Percentiles rank a stretch among this genome's conserved stretches.
Evolutionary conservation across 2,113 vertebrate genomes (phyloP).

Genomic region (Mobula birostris): DNA sequence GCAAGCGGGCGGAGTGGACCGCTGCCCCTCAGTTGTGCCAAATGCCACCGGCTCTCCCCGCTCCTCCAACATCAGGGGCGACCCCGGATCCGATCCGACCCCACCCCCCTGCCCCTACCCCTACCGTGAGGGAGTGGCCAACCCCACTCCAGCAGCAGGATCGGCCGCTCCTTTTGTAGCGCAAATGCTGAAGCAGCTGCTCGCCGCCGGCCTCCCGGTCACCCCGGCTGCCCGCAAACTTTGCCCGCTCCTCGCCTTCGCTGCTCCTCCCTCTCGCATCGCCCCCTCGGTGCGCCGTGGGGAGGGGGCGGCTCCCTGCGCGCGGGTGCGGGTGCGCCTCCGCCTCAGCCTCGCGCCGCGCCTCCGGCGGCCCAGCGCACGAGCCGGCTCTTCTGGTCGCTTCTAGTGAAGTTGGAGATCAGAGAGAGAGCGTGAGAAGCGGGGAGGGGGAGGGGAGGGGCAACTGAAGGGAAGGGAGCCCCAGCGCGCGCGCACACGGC

Average conservation of each 20-base stretch:
- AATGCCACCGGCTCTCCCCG: not conserved
- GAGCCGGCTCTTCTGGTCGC: slow-evolving; percentile 42
- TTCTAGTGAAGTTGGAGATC: slow-evolving; percentile 46
- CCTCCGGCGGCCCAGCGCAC: slow-evolving; percentile 49
- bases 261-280: not conserved
- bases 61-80: slow-evolving; percentile 5
- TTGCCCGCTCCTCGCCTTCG: not conserved
- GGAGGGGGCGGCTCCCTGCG: slow-evolving; percentile 38
- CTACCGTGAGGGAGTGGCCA: not conserved
- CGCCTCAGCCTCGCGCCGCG: slow-evolving; percentile 41
- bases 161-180: not conserved
- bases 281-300: not conserved
- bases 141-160: not conserved
- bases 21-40: not conserved
- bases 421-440: slow-evolving; percentile 8
- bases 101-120: not conserved
- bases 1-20: not conserved
- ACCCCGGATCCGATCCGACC: too few relatives aligned
- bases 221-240: not conserved
- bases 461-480: not conserved
- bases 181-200: not conserved
- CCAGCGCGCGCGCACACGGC: not conserved
- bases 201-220: not conserved
- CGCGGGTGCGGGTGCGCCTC: slow-evolving; percentile 38
- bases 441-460: not conserved